These are phyloP conservation scores for Apis cerana DNA, from an alignment of 1,140 invertebrate species.

Conservation along the genomic window DNA sequence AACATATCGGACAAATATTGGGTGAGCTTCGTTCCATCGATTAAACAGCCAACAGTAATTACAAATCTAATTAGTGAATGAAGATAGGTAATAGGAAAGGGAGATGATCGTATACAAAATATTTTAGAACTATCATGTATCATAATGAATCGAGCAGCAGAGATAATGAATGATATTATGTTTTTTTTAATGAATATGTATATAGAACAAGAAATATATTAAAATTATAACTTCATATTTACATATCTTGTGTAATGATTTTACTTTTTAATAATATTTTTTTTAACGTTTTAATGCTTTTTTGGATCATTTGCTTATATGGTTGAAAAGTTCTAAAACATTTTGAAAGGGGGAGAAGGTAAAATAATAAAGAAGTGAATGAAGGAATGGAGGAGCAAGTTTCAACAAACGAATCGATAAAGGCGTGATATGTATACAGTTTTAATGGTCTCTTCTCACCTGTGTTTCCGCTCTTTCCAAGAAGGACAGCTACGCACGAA, in stretches of 20 bases:
- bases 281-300: too few species aligned
- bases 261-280: background rate
- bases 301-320: background rate
- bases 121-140: background rate
- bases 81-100: conserved; percentile 17
- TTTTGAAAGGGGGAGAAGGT: background rate
- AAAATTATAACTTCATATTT: too few species aligned
- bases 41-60: conserved; percentile 45
- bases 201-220: too few species aligned
- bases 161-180: too few species aligned
- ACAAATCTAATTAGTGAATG: conserved; percentile 26
- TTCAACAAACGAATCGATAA: conserved; percentile 4
- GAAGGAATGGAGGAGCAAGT: background rate
- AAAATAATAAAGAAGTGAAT: background rate
- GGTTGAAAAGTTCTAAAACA: background rate
- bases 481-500: conserved; percentile 78
- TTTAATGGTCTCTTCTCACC: conserved; percentile 72
- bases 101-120: background rate
- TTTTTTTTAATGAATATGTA: too few species aligned
- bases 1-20: conserved; percentile 3
- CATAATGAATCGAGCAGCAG: background rate
- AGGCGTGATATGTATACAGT: conserved; percentile 2
- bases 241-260: too few species aligned
- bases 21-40: conserved; percentile 27
- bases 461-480: conserved; percentile 80